These are phyloP conservation scores for Dryomyza anilis DNA, from an alignment of 2,888 invertebrate species.

Conservation along the genomic window DNA sequence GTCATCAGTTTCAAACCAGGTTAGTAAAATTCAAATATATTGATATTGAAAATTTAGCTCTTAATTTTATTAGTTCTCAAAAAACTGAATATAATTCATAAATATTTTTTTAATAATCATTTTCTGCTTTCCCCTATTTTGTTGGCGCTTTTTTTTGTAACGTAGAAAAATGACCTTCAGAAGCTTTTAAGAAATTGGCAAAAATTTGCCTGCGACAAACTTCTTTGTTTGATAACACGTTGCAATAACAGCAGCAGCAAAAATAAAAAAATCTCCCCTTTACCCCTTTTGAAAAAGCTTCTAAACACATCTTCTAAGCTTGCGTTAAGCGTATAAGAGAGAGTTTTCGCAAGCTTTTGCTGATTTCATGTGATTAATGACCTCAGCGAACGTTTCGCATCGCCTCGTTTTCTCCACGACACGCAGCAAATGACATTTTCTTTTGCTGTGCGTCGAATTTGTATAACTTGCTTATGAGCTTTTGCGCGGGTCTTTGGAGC, in stretches of 20 bases:
- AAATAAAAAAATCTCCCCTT: background rate
- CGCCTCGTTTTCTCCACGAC: background rate
- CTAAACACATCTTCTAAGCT: background rate
- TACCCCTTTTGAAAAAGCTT: background rate
- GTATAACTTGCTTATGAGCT: too few relatives aligned
- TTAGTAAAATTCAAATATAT: too few relatives aligned
- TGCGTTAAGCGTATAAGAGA: conserved; percentile 3
- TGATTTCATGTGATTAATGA: conserved; percentile 2
- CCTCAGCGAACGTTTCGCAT: conserved; percentile 3
- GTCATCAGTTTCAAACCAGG: too few relatives aligned
- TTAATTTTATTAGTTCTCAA: too few relatives aligned
- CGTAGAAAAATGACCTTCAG: conserved; percentile 19
- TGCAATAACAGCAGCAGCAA: background rate
- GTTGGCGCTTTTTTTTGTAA: background rate
- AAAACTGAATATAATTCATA: background rate
- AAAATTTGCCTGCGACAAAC: background rate
- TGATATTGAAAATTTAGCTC: too few relatives aligned
- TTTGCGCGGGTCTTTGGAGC: conserved; percentile 1
- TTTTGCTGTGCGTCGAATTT: too few relatives aligned
- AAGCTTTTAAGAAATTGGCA: conserved; percentile 11
- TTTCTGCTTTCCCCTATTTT: background rate
- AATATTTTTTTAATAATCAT: background rate
- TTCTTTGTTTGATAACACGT: background rate
- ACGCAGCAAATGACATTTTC: too few relatives aligned
- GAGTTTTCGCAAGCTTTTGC: background rate